phyloP scores from a whole-genome alignment of 2,888 invertebrate genomes.

The Cryptocephalus moraei region DNA sequence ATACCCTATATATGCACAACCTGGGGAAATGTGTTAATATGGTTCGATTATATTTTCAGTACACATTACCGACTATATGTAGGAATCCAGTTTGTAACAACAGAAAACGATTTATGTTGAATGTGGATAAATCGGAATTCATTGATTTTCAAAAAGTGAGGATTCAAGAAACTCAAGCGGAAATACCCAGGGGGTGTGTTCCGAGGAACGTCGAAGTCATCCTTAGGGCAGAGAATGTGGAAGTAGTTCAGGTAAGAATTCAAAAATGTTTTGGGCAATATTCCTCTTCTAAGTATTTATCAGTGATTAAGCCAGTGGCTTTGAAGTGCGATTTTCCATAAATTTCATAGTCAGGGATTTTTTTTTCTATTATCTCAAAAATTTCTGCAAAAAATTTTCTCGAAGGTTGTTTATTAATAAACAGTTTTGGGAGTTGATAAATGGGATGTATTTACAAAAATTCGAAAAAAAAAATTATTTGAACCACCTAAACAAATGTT shows the following conservation, averaged over 20 bases:
- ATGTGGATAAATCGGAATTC: constrained; percentile 88
- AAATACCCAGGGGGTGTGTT: constrained; percentile 92
- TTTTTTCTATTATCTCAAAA: no score
- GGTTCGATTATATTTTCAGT: constrained; percentile 41
- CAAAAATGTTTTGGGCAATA: no score
- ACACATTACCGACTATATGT: constrained; percentile 91
- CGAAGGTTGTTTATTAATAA: no score
- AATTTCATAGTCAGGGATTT: no score
- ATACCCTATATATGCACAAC: not conserved
- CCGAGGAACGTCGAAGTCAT: constrained; percentile 94
- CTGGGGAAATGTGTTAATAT: not conserved
- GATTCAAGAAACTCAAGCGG: constrained; percentile 96
- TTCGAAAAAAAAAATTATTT: no score
- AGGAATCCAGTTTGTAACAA: constrained; percentile 94
- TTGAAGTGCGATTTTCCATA: no score
- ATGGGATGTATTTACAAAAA: no score
- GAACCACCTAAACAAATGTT: no score
- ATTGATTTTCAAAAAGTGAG: constrained; percentile 96
- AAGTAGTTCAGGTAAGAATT: constrained; percentile 75
- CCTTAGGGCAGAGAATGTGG: constrained; percentile 90
- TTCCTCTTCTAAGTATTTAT: no score
- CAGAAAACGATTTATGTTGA: constrained; percentile 78
- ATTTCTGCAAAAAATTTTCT: no score
- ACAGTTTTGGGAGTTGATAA: no score
- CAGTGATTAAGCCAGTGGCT: no score